phyloP scores from a whole-genome alignment of 2,888 invertebrate species.

The Ypsolopha scabrella region DNA sequence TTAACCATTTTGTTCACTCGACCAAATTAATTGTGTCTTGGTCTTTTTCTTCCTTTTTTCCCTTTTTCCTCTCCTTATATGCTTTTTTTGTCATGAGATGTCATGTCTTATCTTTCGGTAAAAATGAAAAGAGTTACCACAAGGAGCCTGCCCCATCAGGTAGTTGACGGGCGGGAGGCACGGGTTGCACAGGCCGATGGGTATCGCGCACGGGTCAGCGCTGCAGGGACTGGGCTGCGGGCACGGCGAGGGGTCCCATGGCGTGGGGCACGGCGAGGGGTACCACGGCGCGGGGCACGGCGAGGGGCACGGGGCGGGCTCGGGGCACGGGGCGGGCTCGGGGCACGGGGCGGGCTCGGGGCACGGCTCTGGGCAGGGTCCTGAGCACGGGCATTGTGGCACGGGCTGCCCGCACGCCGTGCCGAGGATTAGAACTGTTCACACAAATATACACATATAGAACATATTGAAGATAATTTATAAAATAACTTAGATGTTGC shows the following conservation, averaged over 20 bases:
- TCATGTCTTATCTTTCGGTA: too few species aligned
- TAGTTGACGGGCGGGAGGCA: slow-evolving; percentile 25
- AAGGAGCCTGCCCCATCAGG: slow-evolving; percentile 34
- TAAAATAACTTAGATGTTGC: background rate
- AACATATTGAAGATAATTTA: too few species aligned
- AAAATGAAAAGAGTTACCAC: slow-evolving; percentile 19
- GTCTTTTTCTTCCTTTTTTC: too few species aligned
- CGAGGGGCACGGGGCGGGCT: slow-evolving; percentile 11
- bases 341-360: slow-evolving; percentile 6
- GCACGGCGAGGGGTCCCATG: slow-evolving; percentile 10
- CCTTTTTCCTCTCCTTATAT: too few species aligned
- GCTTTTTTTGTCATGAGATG: too few species aligned
- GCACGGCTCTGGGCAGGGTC: slow-evolving; percentile 5
- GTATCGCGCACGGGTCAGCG: slow-evolving; percentile 12
- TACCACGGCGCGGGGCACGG: slow-evolving; percentile 8
- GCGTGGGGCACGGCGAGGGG: slow-evolving; percentile 5
- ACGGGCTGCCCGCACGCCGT: slow-evolving; percentile 31
- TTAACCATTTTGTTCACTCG: too few species aligned
- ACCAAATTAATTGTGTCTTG: too few species aligned
- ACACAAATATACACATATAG: slow-evolving; percentile 1
- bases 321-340: slow-evolving; percentile 5
- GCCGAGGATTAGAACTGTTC: slow-evolving; percentile 41
- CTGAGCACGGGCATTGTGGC: slow-evolving; percentile 16
- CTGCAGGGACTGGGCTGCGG: slow-evolving; percentile 8
- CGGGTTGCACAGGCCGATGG: slow-evolving; percentile 33